These are phyloP conservation scores for Muntiacus muntjak DNA, from an alignment of 2,113 vertebrate genomes.

Conservation along the genomic window DNA sequence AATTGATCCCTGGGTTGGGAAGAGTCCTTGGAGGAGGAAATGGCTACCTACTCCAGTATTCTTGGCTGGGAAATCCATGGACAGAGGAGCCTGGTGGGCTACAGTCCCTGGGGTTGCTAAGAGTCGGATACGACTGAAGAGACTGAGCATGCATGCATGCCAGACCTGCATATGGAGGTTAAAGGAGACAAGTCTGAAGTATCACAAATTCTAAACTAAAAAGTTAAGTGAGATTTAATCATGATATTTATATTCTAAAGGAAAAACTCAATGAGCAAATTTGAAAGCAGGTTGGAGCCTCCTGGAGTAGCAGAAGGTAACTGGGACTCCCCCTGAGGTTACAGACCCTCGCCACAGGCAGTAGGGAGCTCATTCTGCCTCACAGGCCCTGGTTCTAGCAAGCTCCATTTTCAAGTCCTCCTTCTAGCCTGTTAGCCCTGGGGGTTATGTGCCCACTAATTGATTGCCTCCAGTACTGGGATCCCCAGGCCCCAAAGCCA, in stretches of 20 bases:
- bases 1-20: not conserved
- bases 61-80: not conserved
- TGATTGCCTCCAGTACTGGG: not conserved
- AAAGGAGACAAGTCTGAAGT: not conserved
- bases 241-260: constrained; percentile 7
- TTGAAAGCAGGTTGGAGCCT: not conserved
- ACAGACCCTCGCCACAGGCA: not conserved
- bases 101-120: not conserved
- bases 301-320: not conserved
- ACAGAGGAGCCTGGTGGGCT: not conserved
- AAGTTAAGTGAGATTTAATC: constrained; percentile 19
- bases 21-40: not conserved
- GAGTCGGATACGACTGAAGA: not conserved
- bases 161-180: not conserved
- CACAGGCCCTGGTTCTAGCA: not conserved
- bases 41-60: not conserved
- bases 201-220: constrained; percentile 29
- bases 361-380: not conserved
- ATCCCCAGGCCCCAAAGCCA: not conserved
- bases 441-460: not conserved
- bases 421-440: not conserved
- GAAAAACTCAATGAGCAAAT: not conserved
- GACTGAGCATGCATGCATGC: not conserved
- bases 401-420: not conserved
- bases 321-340: not conserved